Conservation (phyloP, 2,797 vertebrate genomes). For the Octomys mimax region DNA sequence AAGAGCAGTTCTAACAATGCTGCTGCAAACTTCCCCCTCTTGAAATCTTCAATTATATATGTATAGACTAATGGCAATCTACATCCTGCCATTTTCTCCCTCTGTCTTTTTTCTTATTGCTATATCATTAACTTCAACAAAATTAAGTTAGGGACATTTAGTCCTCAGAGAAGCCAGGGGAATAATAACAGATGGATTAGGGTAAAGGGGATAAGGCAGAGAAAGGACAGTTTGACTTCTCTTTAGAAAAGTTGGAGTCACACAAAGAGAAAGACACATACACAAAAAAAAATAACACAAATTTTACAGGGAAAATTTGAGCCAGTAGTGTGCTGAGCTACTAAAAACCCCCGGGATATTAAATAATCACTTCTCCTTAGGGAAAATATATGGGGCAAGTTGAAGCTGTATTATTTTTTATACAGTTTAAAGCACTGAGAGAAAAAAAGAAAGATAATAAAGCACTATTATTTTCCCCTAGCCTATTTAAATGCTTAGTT, state of each 20-base stretch:
- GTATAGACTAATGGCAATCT: slow-evolving; percentile 65
- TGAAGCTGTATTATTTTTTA: slow-evolving; percentile 49
- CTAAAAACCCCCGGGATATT: slow-evolving; percentile 51
- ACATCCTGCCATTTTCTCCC: slow-evolving; percentile 63
- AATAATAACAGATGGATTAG: slow-evolving; percentile 76
- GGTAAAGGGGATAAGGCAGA: slow-evolving; percentile 71
- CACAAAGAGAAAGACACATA: slow-evolving; percentile 43
- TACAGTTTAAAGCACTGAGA: background rate
- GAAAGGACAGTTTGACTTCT: slow-evolving; percentile 72
- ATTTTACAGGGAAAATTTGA: slow-evolving; percentile 46
- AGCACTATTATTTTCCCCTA: background rate
- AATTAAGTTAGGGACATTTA: slow-evolving; percentile 81
- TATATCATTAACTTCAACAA: slow-evolving; percentile 74
- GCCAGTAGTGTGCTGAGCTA: background rate
- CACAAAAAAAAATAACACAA: background rate
- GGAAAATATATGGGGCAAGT: background rate
- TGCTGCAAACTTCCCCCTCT: slow-evolving; percentile 50
- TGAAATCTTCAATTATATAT: slow-evolving; percentile 78
- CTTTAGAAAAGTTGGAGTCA: slow-evolving; percentile 67
- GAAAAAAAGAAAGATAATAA: slow-evolving; percentile 39
- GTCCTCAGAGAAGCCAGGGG: slow-evolving; percentile 71
- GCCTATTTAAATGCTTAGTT: slow-evolving; percentile 64
- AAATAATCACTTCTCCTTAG: slow-evolving; percentile 47
- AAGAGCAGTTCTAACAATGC: slow-evolving; percentile 60
- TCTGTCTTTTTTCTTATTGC: slow-evolving; percentile 62